Evolutionary conservation across 2,888 invertebrate species (phyloP), one percentile per base, ranked within the genome.

Genomic region (Mimachlamys varia): DNA sequence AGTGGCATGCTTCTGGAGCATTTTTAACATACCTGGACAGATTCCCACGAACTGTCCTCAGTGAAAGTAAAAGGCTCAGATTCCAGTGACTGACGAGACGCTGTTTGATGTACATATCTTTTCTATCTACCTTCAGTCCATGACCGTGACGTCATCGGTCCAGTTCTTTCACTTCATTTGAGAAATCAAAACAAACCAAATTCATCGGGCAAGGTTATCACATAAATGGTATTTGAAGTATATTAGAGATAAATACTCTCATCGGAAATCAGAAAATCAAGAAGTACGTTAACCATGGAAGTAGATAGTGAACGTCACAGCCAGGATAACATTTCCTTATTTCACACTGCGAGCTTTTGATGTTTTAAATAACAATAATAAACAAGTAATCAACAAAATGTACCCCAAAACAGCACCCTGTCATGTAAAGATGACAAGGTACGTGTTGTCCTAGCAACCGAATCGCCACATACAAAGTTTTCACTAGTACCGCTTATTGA

Each of bases 21-120:
- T 76, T 76, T 76, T 76, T 76, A 76, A 76, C 76, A 76, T 76
- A 76, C 76, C 76, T 76, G 76, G 76, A 33, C 76, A 76, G 76
- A 76, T 76, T 76, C 76, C 76, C 76, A 76, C 76, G 76, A 76
- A 27, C 33, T 15, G 76, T 76, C 33, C 76, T 12, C 33, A 76
- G 76, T 76, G 76, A 76, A 76, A 76, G 76, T 27, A 76, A 76
- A 44, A 76, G 10, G 33, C 33, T 76, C 76, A 76, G 76, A 76
- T 76, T 76, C 76, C 33, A 27, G 33, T 76, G 4, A 76, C 27
- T 76, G 76, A 33, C 58, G 76, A 76, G 33, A 76, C 22, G 7
- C 27, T 76, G 76, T 76, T 76, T 76, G 76, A 76, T 76, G 76
- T 76, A 76, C 33, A 76, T 76, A 76, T 76, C 76, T 76, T 76